A percentile compares a stretch with the other conserved stretches of the same genome.
phyloP scores from a whole-genome alignment of 2,888 invertebrate species.

The Leptopilina syphax region DNA sequence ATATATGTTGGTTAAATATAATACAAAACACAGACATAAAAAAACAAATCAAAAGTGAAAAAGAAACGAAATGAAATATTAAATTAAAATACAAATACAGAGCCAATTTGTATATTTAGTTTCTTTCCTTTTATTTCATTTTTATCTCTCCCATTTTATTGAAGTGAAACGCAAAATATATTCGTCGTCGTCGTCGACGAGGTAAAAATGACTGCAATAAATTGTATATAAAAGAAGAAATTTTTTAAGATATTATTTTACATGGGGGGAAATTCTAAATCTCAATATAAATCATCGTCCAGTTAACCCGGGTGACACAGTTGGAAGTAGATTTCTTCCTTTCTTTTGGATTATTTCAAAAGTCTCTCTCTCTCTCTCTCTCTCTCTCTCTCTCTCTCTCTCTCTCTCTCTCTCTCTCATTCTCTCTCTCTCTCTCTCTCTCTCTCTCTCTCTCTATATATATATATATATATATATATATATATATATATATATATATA shows the following conservation, averaged over 20 bases:
- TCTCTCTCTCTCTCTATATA: too few relatives aligned
- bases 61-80: conserved; percentile 33
- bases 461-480: too few relatives aligned
- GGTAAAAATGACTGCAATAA: not conserved
- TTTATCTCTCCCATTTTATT: not conserved
- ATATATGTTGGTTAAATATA: conserved; percentile 42
- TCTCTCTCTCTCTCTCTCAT: too few relatives aligned
- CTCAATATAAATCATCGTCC: conserved; percentile 49
- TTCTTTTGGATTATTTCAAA: not conserved
- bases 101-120: not conserved
- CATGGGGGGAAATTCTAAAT: conserved; percentile 28
- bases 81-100: conserved; percentile 9
- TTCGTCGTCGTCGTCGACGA: too few relatives aligned
- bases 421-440: too few relatives aligned
- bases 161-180: not conserved
- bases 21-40: conserved; percentile 19
- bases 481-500: too few relatives aligned
- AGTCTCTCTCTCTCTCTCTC: not conserved
- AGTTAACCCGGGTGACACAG: conserved; percentile 26
- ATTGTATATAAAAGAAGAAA: not conserved
- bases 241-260: conserved; percentile 40
- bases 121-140: not conserved
- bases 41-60: conserved; percentile 11
- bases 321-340: not conserved
- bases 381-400: too few relatives aligned